Conservation (phyloP, 2,113 vertebrate genomes). For the Platanista minor region DNA sequence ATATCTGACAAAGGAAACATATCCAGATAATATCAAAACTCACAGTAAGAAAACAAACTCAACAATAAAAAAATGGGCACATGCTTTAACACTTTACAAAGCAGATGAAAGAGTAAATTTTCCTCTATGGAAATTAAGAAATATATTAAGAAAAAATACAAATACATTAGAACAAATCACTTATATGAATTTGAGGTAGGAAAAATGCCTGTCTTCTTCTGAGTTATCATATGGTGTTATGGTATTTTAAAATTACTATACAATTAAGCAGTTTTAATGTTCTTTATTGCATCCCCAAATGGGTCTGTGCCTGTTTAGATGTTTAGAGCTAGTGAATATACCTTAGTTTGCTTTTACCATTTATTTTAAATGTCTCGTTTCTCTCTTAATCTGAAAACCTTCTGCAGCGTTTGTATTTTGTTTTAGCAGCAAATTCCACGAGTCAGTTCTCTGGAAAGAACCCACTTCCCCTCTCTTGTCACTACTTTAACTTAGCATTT, state of each 20-base stretch:
- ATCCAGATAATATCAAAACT: neutral
- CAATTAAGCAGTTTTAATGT: neutral
- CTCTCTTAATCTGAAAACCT: neutral
- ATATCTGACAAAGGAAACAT: neutral
- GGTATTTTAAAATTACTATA: neutral
- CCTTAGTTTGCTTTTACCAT: neutral
- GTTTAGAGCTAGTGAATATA: neutral
- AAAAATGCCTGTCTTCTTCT: neutral
- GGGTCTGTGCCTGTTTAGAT: neutral
- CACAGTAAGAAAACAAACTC: neutral
- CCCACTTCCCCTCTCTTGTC: no score
- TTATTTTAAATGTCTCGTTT: neutral
- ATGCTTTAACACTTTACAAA: neutral
- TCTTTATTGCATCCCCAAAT: neutral
- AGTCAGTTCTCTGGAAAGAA: neutral
- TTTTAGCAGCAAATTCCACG: neutral
- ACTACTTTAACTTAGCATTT: neutral
- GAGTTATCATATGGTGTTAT: neutral
- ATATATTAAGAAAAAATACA: conserved; percentile 10
- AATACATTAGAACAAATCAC: neutral
- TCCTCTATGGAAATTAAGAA: neutral
- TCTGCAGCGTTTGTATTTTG: neutral
- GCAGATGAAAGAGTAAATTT: neutral
- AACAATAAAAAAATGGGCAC: neutral
- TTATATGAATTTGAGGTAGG: neutral